phyloP scores from a whole-genome alignment of 2,113 vertebrate species.

The Megalops atlanticus region DNA sequence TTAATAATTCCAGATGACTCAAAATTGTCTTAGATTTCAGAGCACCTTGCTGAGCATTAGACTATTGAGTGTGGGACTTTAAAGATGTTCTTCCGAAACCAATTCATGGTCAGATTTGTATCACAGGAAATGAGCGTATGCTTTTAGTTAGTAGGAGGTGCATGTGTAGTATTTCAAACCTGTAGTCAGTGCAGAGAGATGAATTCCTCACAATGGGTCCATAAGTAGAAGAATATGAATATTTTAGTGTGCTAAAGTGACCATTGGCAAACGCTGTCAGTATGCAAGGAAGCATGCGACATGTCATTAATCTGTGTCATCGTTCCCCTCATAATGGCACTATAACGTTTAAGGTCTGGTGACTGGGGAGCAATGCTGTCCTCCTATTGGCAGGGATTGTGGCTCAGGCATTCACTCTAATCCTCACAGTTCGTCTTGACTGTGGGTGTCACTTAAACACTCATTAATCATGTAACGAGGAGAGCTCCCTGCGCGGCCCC shows the following conservation, averaged over 20 bases:
- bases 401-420: not conserved
- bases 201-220: not conserved
- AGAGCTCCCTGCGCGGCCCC: not conserved
- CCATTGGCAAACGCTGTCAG: too few species aligned
- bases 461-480: constrained; percentile 3
- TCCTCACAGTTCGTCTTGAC: not conserved
- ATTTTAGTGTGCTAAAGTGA: too few species aligned
- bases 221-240: not conserved
- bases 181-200: not conserved
- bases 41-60: not conserved
- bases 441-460: not conserved
- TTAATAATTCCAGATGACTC: too few species aligned
- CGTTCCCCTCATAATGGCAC: not conserved
- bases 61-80: not conserved
- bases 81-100: not conserved
- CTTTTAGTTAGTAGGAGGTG: not conserved
- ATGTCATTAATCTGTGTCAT: not conserved
- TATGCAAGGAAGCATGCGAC: not conserved
- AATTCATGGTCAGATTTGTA: not conserved
- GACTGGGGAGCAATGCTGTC: not conserved
- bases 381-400: not conserved
- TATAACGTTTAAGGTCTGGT: not conserved
- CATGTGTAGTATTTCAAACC: not conserved
- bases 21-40: too few species aligned
- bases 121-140: not conserved